Evolutionary conservation across 2,888 invertebrate genomes (phyloP), one percentile per base, ranked within the genome.

Genomic region (Conchocele bisecta): DNA sequence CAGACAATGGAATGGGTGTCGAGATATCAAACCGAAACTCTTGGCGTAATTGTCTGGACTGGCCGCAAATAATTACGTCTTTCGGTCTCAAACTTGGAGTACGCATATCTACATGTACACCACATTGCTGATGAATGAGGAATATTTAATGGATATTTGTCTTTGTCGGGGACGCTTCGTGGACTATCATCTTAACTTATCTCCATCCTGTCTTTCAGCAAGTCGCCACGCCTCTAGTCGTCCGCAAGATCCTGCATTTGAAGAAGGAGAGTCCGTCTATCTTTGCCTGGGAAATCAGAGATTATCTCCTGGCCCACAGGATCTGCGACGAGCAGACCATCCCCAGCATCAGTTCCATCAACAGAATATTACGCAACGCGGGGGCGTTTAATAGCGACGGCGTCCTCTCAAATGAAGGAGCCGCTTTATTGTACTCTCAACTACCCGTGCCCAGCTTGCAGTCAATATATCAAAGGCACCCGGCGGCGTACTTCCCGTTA

Each of bases 231-330:
- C 98, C 98, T 1, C 96, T 97, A 0, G 97, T 98, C 0, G 97
- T 98, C 15, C 96, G 97, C 92, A 96, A 97, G 92, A 98, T 98
- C 83, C 94, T 98, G 33, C 95, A 97, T 5, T 94, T 97, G 86
- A 98, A 98, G 91, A 96, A 97, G 89, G 97, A 98, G 91, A 97
- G 98, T 91, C 98, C 98, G 0, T 96, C 97, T 5, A 96, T 98
- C 94, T 98, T 98, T 91, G 98, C 98, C 11, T 98, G 98, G 97
- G 98, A 98, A 93, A 98, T 98, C 79, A 93, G 98, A 96, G 90
- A 98, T 91, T 94, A 96, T 85, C 93, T 98, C 77, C 94, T 98
- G 60, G 94, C 96, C 48, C 97, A 97, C 87, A 94, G 97, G 65
- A 95, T 97, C 81, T 98, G 97, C 88, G 97, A 97, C 90, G 88